Base-by-base conservation (phyloP, 2,113 vertebrate species). In the Urocynchramus pylzowi region DNA sequence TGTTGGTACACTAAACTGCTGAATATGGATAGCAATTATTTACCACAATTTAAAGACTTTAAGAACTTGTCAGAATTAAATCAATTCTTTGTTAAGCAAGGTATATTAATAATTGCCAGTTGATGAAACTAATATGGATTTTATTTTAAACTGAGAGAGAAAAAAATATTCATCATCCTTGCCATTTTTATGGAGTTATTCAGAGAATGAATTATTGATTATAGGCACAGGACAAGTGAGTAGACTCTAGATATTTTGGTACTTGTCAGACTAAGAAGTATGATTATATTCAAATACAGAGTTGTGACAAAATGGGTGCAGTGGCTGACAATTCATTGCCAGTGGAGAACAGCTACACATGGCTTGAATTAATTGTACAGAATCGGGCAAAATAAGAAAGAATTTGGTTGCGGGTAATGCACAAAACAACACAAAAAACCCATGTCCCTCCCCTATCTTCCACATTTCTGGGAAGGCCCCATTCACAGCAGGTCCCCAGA, bases 51-150 rank as follows among this genome's bases (percentile, higher is more conserved):
- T 95, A 90, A 83, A 97, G 91, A 82, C 92, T 97, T 92, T 95
- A 96, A 97, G 89, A 87, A 94, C 64, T 85, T 94, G 73, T 96
- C 87, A 95, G 95, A 97, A 96, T 92, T 82, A 91, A 96, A 96
- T 97, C 89, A 94, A 93, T 75, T 90, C 45, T 90, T 96, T 80
- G 91, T 97, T 97, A 97, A 97, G 87, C 83, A 90, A 94, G 82
- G 68, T 76, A 69, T 54, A 87, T 92, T 84, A 85, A 74, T 95
- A 93, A 97, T 94, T 96, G 84, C 61, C 68, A 84, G 79, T 56
- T 96, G 94, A 96, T 94, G 94, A 97, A 96, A 96, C 69, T 94
- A 79, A 92, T 95, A 95, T 90, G 53, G 94, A 97, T 98, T 98
- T 97, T 94, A 96, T 96, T 96, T 98, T 91, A 95, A 96, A 97